Evolutionary conservation across 2,888 invertebrate genomes (phyloP).

Genomic region (Neoitamus cyanurus): DNA sequence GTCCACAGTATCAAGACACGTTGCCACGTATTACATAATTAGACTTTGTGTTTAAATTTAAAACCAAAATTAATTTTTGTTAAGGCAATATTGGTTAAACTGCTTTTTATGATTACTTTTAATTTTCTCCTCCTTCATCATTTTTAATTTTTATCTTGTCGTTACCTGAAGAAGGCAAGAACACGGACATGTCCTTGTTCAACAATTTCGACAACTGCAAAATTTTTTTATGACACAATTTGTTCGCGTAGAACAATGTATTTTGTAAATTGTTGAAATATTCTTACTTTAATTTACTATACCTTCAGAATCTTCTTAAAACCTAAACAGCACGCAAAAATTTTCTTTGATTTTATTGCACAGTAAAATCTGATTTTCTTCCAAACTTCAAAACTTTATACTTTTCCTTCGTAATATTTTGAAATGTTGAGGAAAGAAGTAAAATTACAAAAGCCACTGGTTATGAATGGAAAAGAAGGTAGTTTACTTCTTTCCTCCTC

Average conservation of each 20-base stretch:
- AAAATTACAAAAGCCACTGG: background rate
- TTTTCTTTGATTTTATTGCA: constrained; percentile 14
- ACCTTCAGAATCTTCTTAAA: background rate
- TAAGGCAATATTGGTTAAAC: background rate
- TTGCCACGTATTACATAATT: background rate
- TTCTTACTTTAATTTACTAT: background rate
- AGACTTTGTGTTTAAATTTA: background rate
- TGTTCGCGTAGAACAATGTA: background rate
- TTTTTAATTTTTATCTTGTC: background rate
- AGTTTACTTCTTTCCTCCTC: constrained; percentile 15
- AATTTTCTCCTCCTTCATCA: no score
- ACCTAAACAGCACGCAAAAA: constrained; percentile 22
- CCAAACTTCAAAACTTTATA: background rate
- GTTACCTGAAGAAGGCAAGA: background rate
- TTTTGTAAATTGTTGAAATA: background rate
- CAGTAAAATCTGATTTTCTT: constrained; percentile 19
- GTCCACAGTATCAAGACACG: background rate
- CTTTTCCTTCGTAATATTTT: constrained; percentile 6
- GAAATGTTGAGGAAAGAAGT: background rate
- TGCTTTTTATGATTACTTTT: background rate
- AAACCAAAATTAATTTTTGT: background rate
- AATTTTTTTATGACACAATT: background rate
- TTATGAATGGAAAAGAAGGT: background rate
- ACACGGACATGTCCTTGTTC: background rate
- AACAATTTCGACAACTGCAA: background rate